Evolutionary conservation across 2,888 invertebrate genomes (phyloP), one percentile per base, ranked within the genome.

Genomic region (Creontiades dilutus): DNA sequence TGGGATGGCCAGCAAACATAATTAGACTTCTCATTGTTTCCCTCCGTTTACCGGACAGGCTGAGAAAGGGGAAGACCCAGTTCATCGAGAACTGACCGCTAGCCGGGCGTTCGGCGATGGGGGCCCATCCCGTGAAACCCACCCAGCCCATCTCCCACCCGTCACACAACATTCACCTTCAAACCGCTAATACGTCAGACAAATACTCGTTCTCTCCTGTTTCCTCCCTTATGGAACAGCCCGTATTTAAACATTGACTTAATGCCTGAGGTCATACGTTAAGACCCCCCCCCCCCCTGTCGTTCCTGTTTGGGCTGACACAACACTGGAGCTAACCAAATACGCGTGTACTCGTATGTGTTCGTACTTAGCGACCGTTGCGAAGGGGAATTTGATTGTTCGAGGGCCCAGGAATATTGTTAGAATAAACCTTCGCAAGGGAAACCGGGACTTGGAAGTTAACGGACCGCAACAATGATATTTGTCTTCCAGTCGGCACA

Each of bases 231-330:
- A 88, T 76, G 88, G 7, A 86, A 75, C 75, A 68, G 46, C 86
- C 23, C 76, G 88, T 88, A 88, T 80, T 88, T 88, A 76, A 88
- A 88, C 88, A 88, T 88, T 88, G 78, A 88, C 88, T 88, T 78
- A 88, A 88, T 86, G 76, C 86, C 76, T 76, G 78, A 78, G 88
- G 78, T 78, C 88, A 80, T 52, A 78, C 80, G 76, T 55, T 80
- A 28, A 52, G 76, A 78, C 88, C 46, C 80, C 28, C 75, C 23
- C 16, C 46, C n/a, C 46, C 57, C 61, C 86, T 37, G 46, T 14
- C 47, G 4, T 55, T 19, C 37, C 3, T 86, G 76, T 86, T 86
- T 88, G 76, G 28, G 27, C 16, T 48, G 27, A 48, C 14, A 28
- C 52, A 52, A 52, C 78, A 68, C 37, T n/a, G 23, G 55, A 28